Evolutionary conservation across 35 echinoderm and acorn worm genomes (phyloP).

Genomic region (Amphiura filiformis): DNA sequence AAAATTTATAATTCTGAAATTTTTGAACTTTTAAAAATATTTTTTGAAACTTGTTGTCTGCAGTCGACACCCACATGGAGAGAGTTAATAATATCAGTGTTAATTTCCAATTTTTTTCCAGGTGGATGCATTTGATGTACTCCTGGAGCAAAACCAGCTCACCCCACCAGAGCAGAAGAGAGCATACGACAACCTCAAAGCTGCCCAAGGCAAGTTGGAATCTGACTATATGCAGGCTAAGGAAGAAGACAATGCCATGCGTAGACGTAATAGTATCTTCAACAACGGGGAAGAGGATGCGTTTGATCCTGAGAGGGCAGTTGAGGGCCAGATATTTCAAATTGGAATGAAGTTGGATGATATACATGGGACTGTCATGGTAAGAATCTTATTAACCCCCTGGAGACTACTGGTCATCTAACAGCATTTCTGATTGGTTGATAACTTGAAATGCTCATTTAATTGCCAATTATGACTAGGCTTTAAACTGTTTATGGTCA

Average conservation of each 20-base stretch:
- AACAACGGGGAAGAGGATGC: constrained; percentile 21
- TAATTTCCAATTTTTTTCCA: too few species aligned
- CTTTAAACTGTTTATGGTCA: too few species aligned
- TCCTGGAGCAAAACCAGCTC: constrained; percentile 61
- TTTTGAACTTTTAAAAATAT: too few species aligned
- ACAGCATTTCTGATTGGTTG: too few species aligned
- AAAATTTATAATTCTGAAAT: too few species aligned
- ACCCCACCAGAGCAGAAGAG: constrained; percentile 56
- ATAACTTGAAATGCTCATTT: too few species aligned
- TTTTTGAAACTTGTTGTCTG: too few species aligned
- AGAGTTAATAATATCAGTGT: too few species aligned
- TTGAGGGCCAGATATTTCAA: constrained; percentile 91
- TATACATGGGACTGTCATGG: constrained; percentile 78
- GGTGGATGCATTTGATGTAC: constrained; percentile 61
- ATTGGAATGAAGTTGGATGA: constrained; percentile 91
- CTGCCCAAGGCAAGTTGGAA: constrained; percentile 54
- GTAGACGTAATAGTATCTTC: constrained; percentile 57
- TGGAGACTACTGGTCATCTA: too few species aligned
- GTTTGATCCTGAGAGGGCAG: constrained; percentile 82
- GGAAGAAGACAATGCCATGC: constrained; percentile 67
- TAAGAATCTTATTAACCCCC: too few species aligned
- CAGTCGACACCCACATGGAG: too few species aligned
- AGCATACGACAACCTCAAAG: constrained; percentile 55
- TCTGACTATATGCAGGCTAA: constrained; percentile 80
- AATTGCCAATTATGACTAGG: too few species aligned